Conservation (phyloP, 2,888 invertebrate genomes). For the Cryptophagus acutangulus region DNA sequence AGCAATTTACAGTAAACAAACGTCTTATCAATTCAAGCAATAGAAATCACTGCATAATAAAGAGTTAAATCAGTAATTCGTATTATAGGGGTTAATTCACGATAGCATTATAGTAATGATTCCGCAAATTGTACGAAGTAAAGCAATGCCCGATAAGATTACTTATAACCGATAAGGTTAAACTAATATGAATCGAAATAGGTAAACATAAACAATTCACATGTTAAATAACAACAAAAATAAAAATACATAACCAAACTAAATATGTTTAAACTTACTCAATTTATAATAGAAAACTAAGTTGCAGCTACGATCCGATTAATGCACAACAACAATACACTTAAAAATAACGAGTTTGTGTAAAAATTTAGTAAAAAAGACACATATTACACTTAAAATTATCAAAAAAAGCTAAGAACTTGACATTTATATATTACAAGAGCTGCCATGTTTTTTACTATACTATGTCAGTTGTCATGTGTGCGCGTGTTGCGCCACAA, state of each 20-base stretch:
- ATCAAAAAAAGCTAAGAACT: not conserved
- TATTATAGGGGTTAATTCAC: too few species aligned
- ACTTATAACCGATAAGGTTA: too few species aligned
- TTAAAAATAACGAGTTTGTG: not conserved
- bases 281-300: slow-evolving; percentile 6
- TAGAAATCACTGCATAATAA: too few species aligned
- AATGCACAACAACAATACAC: not conserved
- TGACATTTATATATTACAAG: not conserved
- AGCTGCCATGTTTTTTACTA: slow-evolving; percentile 3
- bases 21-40: too few species aligned
- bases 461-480: too few species aligned
- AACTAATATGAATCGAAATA: slow-evolving; percentile 5
- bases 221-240: slow-evolving; percentile 18
- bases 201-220: slow-evolving; percentile 24
- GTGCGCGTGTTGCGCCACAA: too few species aligned
- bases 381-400: not conserved
- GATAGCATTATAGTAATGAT: too few species aligned
- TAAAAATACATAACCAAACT: slow-evolving; percentile 25
- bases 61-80: too few species aligned
- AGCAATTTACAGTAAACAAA: too few species aligned
- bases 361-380: not conserved
- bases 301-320: not conserved
- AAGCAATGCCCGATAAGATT: too few species aligned
- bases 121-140: too few species aligned
- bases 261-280: slow-evolving; percentile 22